Conservation (phyloP, 2,113 vertebrate species). For the Chrysochloris asiatica region DNA sequence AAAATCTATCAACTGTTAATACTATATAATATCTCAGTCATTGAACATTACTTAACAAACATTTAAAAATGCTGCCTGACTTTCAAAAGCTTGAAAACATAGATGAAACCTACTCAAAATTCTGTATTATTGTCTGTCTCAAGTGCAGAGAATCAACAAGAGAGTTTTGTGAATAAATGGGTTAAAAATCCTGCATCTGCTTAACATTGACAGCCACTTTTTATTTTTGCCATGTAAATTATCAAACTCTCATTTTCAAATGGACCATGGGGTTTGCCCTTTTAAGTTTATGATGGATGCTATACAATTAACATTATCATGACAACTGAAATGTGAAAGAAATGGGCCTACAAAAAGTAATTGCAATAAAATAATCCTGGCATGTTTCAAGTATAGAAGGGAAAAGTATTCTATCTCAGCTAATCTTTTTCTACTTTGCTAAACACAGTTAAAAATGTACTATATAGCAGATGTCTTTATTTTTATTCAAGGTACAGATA, state of each 20-base stretch:
- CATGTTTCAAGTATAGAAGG: constrained; percentile 37
- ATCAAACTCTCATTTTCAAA: constrained; percentile 55
- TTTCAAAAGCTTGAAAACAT: neutral
- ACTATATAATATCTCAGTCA: neutral
- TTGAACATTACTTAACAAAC: neutral
- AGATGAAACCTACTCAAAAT: neutral
- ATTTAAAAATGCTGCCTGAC: neutral
- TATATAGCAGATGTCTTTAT: constrained; percentile 34
- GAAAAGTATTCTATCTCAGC: neutral
- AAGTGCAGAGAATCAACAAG: neutral
- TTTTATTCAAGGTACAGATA: neutral
- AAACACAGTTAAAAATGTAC: neutral
- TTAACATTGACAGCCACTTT: neutral
- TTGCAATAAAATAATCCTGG: constrained; percentile 43
- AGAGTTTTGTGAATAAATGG: neutral
- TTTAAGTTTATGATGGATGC: constrained; percentile 60
- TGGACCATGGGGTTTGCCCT: constrained; percentile 50
- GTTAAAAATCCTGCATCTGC: constrained; percentile 7
- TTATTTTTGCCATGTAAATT: constrained; percentile 23
- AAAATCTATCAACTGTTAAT: neutral
- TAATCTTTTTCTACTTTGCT: neutral
- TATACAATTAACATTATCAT: constrained; percentile 58
- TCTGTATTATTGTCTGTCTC: constrained; percentile 43
- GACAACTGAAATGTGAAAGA: constrained; percentile 52
- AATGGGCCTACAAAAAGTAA: constrained; percentile 48